Evolutionary conservation across 2,797 vertebrate species (phyloP), one percentile per base, ranked within the genome.

Genomic region (Melanotaenia nigrans): DNA sequence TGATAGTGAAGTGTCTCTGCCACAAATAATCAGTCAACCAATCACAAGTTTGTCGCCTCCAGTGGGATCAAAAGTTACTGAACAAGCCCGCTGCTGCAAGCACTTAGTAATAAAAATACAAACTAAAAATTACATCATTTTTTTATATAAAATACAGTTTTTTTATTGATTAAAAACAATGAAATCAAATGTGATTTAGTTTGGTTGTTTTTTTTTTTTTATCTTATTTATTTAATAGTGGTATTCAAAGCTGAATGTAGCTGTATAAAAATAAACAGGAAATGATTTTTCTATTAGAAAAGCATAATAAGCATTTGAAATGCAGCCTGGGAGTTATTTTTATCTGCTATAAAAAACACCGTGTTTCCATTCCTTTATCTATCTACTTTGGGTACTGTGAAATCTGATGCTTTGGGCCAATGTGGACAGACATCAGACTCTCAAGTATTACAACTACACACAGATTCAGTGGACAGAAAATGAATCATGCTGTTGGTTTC

Each of bases 371-470:
- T 4, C 28, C n/a, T 79, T 75, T 57, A 40, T 79, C 60, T 53
- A 2, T 74, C 63, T 38, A 64, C 62, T 25, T 57, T 0, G 0
- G 12, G 54, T 12, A 20, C 66, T 60, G 40, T 68, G 47, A 77
- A 71, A 77, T 79, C 24, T 56, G 49, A 45, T 1, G 55, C 71
- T 67, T 25, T 14, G 4, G 73, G 72, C 66, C 62, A 56, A 53
- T 14, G 72, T 59, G 61, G 73, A 80, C 49, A 58, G 13, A 79
- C 66, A 40, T 81, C 69, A 78, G n/a, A 54, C 65, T 86, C 61
- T 62, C 8, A 66, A 69, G 47, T 65, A 59, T 35, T 58, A 25
- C 35, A 49, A 65, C 16, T 60, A 65, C 16, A 3, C 59, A 67
- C 28, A 79, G 60, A 78, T 81, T 71, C 69, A 53, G 30, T 68